Evolutionary conservation across 1,140 invertebrate species (phyloP), one percentile per base, ranked within the genome.

Genomic region (Lucilia sericata): DNA sequence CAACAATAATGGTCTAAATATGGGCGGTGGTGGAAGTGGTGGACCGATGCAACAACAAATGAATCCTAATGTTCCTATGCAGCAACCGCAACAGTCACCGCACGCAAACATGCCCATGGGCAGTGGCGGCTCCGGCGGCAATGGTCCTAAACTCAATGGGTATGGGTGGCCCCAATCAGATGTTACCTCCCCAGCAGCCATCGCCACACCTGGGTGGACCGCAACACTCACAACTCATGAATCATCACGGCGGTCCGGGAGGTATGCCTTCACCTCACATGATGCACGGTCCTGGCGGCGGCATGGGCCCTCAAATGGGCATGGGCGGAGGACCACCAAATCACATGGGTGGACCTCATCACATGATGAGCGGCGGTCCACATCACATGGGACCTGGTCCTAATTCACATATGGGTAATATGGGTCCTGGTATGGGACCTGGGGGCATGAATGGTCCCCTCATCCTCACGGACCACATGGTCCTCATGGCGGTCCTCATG

Each of bases 31-130:
- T 25, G 84, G 17, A 74, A 80, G 84, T 82, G 86, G 88, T 74
- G 82, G 83, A 34, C 81, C 82, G 81, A 84, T 85, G 75, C 76
- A 85, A 47, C 88, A 89, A 34, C 74, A 88, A 84, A 87, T 90
- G 87, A 90, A 89, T 84, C 88, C 88, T 42, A 90, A 90, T 86
- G 89, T 90, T 90, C 89, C 89, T 90, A 90, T 90, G 87, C 88
- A 90, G 76, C 88, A 88, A 78, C 87, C 83, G 17, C 86, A 85
- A 42, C 87, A 87, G 21, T 87, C 86, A 85, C 87, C 87, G 78
- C 87, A 84, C 14, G 76, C 85, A 7, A 84, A 87, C 82, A 83
- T 85, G 25, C 86, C 74, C 25, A 78, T 85, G 36, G 86, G 89
- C 82, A 89, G 86, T 85, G 86, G 87, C 25, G 88, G 88, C 21